A percentile compares a stretch with the other conserved stretches of the same genome.
phyloP scores from a whole-genome alignment of 2,888 invertebrate species.

The Euproctis similis region DNA sequence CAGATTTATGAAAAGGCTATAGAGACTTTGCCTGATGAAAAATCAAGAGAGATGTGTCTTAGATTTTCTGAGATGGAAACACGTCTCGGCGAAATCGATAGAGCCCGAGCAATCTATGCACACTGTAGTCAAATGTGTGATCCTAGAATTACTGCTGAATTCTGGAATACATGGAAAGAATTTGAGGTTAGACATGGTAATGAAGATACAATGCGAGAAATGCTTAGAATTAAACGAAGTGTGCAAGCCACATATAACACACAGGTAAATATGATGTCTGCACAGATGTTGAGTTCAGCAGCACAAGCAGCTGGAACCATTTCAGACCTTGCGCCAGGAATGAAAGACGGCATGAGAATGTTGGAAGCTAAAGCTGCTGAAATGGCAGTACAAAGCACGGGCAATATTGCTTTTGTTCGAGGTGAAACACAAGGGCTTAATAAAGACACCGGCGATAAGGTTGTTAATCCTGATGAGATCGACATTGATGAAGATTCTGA shows the following conservation, averaged over 20 bases:
- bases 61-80: constrained; percentile 98
- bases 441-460: constrained; percentile 78
- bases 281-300: constrained; percentile 93
- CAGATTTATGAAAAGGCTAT: constrained; percentile 99
- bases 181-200: constrained; percentile 99
- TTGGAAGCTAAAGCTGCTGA: constrained; percentile 89
- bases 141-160: constrained; percentile 94
- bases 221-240: constrained; percentile 97
- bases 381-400: constrained; percentile 74
- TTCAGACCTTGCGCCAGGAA: constrained; percentile 83
- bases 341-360: constrained; percentile 91
- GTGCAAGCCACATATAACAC: constrained; percentile 99
- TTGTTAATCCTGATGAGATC: constrained; percentile 92
- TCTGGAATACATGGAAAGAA: constrained; percentile 99
- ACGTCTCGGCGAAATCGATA: constrained; percentile 97
- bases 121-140: constrained; percentile 99
- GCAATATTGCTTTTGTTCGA: constrained; percentile 89
- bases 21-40: constrained; percentile 91
- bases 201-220: constrained; percentile 99
- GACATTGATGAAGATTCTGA: constrained; percentile 86
- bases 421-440: constrained; percentile 88
- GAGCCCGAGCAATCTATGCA: constrained; percentile 96
- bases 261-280: constrained; percentile 99
- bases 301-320: constrained; percentile 79
- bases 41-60: constrained; percentile 96